These are phyloP conservation scores for Drosophila cracens DNA, from an alignment of 2,888 invertebrate genomes.

Conservation along the genomic window DNA sequence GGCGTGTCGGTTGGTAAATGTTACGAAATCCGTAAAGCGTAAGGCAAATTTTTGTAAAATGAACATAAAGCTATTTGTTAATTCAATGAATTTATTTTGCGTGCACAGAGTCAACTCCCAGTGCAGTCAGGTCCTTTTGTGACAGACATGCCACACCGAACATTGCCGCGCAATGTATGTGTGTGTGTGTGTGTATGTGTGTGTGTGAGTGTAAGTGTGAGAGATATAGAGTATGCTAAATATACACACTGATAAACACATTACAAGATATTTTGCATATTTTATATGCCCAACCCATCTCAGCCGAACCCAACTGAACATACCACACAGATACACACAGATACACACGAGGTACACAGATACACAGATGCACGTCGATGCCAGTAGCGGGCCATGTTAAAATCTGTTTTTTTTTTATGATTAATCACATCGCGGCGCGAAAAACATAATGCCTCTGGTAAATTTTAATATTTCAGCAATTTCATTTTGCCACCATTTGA, in stretches of 20 bases:
- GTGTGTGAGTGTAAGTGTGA: neutral
- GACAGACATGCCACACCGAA: constrained; percentile 32
- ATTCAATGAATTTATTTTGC: constrained; percentile 68
- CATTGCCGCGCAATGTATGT: constrained; percentile 47
- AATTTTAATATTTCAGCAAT: constrained; percentile 60
- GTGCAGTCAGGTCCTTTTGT: constrained; percentile 23
- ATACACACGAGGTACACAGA: neutral
- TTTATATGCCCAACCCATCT: constrained; percentile 49
- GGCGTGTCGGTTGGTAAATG: constrained; percentile 25
- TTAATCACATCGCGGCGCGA: constrained; percentile 62
- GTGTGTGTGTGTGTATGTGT: neutral
- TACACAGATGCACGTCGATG: constrained; percentile 20
- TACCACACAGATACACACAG: constrained; percentile 22
- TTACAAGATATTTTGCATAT: constrained; percentile 78
- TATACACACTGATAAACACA: constrained; percentile 72
- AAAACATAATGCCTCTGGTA: constrained; percentile 46
- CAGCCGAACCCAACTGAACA: constrained; percentile 14
- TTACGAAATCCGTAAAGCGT: constrained; percentile 45
- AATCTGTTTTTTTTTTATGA: constrained; percentile 68
- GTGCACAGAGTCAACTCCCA: neutral
- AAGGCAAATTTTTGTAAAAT: constrained; percentile 38
- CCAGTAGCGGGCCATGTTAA: constrained; percentile 51
- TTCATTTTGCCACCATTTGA: constrained; percentile 50
- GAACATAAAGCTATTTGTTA: constrained; percentile 74
- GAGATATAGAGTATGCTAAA: constrained; percentile 38